Conservation (phyloP, 2,113 vertebrate genomes). For the Chiloscyllium plagiosum region DNA sequence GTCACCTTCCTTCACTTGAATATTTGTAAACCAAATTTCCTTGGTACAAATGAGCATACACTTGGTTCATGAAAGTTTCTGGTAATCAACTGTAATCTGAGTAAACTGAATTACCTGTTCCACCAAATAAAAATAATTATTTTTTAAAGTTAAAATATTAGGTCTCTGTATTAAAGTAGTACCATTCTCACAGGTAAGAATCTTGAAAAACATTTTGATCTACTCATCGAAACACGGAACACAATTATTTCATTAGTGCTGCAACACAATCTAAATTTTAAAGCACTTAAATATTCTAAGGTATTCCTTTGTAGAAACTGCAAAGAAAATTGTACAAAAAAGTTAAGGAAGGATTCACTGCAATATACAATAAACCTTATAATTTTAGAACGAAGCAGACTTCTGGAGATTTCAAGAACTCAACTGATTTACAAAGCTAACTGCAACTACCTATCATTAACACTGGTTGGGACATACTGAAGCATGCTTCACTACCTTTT, state of each 20-base stretch:
- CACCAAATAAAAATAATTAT: constrained; percentile 1
- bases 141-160: neutral
- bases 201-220: neutral
- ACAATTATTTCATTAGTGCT: neutral
- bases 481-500: neutral
- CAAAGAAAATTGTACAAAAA: neutral
- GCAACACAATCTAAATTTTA: neutral
- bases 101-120: neutral
- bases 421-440: neutral
- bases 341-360: neutral
- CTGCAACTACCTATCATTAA: neutral
- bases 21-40: neutral
- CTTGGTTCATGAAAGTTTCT: neutral
- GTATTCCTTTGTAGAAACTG: neutral
- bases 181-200: neutral
- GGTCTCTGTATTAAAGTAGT: neutral
- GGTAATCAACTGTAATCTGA: neutral
- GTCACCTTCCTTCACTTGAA: too few relatives aligned
- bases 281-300: neutral
- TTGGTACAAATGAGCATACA: neutral
- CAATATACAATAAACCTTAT: neutral
- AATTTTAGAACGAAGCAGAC: neutral
- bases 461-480: neutral
- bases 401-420: neutral
- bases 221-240: neutral